Evolutionary conservation across 2,113 vertebrate species (phyloP).

Genomic region (Cairina moschata): DNA sequence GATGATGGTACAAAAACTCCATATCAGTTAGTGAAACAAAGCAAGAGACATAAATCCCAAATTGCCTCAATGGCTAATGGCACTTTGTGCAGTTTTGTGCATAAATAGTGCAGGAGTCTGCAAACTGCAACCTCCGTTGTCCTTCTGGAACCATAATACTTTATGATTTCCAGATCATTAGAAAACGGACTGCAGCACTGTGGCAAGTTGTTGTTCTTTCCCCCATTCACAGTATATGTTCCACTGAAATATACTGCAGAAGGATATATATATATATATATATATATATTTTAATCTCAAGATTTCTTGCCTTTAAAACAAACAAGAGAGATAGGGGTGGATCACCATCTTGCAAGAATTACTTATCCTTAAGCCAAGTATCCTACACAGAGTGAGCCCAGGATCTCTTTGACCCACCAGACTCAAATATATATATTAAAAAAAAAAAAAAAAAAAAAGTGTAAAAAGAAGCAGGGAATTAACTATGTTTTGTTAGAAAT

Average conservation of each 20-base stretch:
- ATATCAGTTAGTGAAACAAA: background rate
- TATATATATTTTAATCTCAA: background rate
- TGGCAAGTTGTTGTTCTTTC: background rate
- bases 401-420: background rate
- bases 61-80: background rate
- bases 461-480: background rate
- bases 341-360: background rate
- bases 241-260: no score
- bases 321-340: background rate
- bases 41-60: slow-evolving; percentile 11
- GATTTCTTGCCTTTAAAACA: background rate
- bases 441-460: background rate
- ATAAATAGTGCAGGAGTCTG: background rate
- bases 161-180: background rate
- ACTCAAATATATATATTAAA: background rate
- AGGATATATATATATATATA: no score
- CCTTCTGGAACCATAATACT: background rate
- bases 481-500: background rate
- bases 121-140: background rate
- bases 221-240: background rate
- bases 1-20: slow-evolving; percentile 37
- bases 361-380: background rate
- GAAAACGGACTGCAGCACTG: background rate
- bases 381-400: background rate
- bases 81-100: background rate